Evolutionary conservation across 1,140 invertebrate species (phyloP).

Genomic region (Apis dorsata): DNA sequence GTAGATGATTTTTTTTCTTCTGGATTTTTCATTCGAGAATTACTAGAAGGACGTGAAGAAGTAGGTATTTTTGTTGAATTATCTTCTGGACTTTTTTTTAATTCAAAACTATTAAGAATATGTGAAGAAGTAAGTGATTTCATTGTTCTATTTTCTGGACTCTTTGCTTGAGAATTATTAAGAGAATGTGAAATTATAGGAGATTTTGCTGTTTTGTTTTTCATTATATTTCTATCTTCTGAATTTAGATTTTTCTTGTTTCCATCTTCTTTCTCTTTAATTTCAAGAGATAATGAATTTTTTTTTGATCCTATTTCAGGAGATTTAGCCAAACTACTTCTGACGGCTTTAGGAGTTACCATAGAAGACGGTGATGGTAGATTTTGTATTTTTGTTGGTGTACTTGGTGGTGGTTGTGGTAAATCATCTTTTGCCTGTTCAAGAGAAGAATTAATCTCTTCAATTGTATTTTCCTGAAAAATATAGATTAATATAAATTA

Average conservation of each 20-base stretch:
- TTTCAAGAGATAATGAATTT: background rate
- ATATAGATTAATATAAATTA: background rate
- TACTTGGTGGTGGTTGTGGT: constrained; percentile 70
- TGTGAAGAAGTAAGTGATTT: background rate
- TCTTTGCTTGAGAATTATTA: background rate
- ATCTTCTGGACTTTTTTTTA: background rate
- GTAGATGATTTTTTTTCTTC: constrained; percentile 42
- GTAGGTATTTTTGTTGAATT: background rate
- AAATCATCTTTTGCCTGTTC: constrained; percentile 30
- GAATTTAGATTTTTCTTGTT: constrained; percentile 38
- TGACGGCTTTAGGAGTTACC: constrained; percentile 69
- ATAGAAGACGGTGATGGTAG: constrained; percentile 42
- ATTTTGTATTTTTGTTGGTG: constrained; percentile 56
- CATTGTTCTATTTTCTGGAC: background rate
- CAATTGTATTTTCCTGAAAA: constrained; percentile 35
- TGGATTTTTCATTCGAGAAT: background rate
- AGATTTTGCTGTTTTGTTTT: constrained; percentile 25
- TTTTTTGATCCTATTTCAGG: constrained; percentile 66
- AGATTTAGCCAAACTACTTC: constrained; percentile 70
- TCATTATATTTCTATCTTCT: constrained; percentile 29
- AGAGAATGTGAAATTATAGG: background rate
- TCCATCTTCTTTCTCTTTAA: constrained; percentile 2
- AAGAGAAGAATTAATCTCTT: background rate
- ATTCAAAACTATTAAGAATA: background rate
- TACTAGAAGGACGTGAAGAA: background rate